Conservation (phyloP, 2,888 invertebrate genomes). For the Napeogenes sylphis region DNA sequence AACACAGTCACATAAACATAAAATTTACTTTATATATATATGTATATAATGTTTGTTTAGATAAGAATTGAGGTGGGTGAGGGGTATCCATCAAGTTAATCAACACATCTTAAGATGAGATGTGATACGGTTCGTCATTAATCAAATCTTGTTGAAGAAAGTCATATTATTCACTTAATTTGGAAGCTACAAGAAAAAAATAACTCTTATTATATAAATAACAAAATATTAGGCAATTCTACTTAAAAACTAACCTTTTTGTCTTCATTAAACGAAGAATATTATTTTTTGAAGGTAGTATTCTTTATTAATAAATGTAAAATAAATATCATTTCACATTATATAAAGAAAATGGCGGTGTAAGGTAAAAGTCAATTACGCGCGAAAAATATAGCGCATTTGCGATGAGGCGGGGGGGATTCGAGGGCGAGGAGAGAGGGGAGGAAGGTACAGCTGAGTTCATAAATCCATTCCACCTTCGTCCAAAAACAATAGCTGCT, state of each 20-base stretch:
- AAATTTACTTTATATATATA: constrained; percentile 13
- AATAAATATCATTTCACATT: neutral
- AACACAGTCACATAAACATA: constrained; percentile 21
- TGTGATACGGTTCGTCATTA: constrained; percentile 1
- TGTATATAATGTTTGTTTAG: constrained; percentile 17
- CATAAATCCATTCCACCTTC: constrained; percentile 9
- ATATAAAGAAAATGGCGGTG: constrained; percentile 9
- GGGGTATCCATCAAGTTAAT: constrained; percentile 18
- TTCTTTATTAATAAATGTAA: constrained; percentile 13
- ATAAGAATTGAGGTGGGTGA: neutral
- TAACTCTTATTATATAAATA: too few relatives aligned
- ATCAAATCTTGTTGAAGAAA: too few relatives aligned
- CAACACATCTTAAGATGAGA: constrained; percentile 12
- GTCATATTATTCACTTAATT: neutral
- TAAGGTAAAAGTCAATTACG: constrained; percentile 17
- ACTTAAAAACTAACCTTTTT: too few relatives aligned
- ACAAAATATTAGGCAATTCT: too few relatives aligned
- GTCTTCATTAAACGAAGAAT: too few relatives aligned
- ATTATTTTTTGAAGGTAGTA: constrained; percentile 1
- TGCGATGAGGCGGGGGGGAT: neutral
- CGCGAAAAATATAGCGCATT: constrained; percentile 10
- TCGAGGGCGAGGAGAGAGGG: neutral
- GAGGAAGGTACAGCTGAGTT: neutral
- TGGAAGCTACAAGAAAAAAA: neutral
- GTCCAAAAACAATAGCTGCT: constrained; percentile 14